phyloP scores from a whole-genome alignment of 1,140 invertebrate genomes.

The Pachypeltis micranthus region DNA sequence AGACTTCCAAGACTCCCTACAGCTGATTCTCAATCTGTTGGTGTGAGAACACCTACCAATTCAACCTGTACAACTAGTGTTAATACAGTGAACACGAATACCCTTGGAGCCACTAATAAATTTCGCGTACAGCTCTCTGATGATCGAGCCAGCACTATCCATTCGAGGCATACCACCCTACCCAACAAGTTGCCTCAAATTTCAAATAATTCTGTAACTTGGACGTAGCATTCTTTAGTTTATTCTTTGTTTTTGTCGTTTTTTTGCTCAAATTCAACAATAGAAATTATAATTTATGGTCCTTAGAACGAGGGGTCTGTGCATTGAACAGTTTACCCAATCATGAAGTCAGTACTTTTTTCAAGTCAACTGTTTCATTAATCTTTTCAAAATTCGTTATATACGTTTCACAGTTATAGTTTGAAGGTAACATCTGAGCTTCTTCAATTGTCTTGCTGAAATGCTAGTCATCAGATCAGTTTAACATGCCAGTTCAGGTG shows the following conservation, averaged over 20 bases:
- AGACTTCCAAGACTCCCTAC: constrained; percentile 78
- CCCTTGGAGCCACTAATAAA: constrained; percentile 26
- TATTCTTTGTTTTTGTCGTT: neutral
- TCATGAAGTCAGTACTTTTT: too few species aligned
- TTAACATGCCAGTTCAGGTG: too few species aligned
- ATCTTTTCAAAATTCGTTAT: too few species aligned
- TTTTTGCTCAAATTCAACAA: constrained; percentile 2
- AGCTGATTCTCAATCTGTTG: constrained; percentile 26
- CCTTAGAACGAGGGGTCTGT: too few species aligned
- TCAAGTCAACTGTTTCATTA: too few species aligned
- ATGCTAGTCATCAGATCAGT: too few species aligned
- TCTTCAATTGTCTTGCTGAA: too few species aligned
- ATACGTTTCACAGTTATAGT: too few species aligned
- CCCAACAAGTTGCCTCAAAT: constrained; percentile 25
- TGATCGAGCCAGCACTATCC: constrained; percentile 34
- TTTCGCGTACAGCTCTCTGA: constrained; percentile 32
- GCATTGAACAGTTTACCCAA: too few species aligned
- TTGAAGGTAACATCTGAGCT: too few species aligned
- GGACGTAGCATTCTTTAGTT: constrained; percentile 5
- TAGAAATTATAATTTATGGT: too few species aligned
- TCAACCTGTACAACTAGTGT: constrained; percentile 27
- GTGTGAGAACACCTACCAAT: constrained; percentile 26
- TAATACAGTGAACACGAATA: constrained; percentile 27
- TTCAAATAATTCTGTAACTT: constrained; percentile 8
- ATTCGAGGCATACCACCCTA: constrained; percentile 34